Evolutionary conservation across 92 coral and sea anemone genomes (phyloP), one percentile per base, ranked within the genome.

Genomic region (Anthopleura xanthogrammica): DNA sequence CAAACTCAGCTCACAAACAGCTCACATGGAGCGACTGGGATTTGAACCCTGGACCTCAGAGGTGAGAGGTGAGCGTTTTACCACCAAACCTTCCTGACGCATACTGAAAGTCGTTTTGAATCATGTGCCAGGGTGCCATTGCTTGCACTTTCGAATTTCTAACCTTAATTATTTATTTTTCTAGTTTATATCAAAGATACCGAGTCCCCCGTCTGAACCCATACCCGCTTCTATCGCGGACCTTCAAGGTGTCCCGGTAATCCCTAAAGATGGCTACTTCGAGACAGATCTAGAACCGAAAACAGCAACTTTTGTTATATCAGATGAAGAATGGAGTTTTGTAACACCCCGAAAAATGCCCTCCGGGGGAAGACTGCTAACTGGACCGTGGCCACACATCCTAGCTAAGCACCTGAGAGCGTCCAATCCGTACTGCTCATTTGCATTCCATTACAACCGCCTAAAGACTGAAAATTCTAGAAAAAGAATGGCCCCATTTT

Each of bases 371-470:
- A 76, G 86, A 60, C 80, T 77, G 8, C 80, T 83, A 16, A 75
- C 86, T 42, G 86, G 80, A 1, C 86, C 86, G 9, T 83, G 80
- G 86, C 50, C 86, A 46, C 75, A 83, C 72, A 70, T 83, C 24
- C 76, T 83, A 13, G 60, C 86, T 4, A 50, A 77, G 40, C 79
- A 83, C 22, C 73, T 83, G 13, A 83, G 60, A 41, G 41, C 76
- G 62, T 62, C 80, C 73, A 83, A 83, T 56, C 86, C 86, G 11
- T 76, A 83, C 41, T 83, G 86, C 60, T 75, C 72, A n/a, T 83
- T 83, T 57, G 79, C 86, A 43, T 83, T 83, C 43, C 79, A 83
- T 60, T 83, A 83, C 86, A 83, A 83, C 46, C 80, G 86, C 42
- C 24, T 83, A 16, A 83, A 83, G 81, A 75, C 86, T 2, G 79